Evolutionary conservation across 2,797 vertebrate genomes (phyloP), one percentile per base, ranked within the genome.

Genomic region (Chloroceryle amazona): DNA sequence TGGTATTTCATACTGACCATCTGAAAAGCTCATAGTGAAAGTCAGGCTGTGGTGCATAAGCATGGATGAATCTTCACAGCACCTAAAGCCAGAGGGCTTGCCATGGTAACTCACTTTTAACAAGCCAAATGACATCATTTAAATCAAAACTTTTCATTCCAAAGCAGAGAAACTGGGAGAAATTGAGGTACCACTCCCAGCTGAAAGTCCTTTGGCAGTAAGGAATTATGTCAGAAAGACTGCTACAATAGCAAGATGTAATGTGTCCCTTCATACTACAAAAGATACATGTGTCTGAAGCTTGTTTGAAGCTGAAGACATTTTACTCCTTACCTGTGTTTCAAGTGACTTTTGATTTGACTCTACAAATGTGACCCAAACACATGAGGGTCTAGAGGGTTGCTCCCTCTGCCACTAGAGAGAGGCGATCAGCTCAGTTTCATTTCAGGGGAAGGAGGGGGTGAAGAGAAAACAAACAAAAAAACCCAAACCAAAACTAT

Each of bases 301-400:
- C 3, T 7, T 62, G 61, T 71, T 31, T 3, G 1, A 71, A 81
- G 76, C 3, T 35, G 8, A 23, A 31, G 28, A 26, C 4, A 7
- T 44, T 68, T 52, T 72, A 44, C 16, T 85, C 11, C 15, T 70
- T 54, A 17, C 1, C 13, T 39, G 9, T 42, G 37, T 29, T 78
- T 86, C 4, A 7, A 29, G 19, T 51, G 26, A 35, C 28, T 19
- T 89, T 68, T 80, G 37, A 51, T 93, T 68, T 81, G 35, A 2
- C 6, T 29, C 6, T 54, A 5, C 14, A 26, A 0, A 1, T 1
- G 0, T 49, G 28, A 57, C 11, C 8, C 1, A 1, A 57, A 61
- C 3, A 10, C 11, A 4, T 0, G 0, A 0, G 9, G 8, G 18
- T 67, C 39, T 67, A 39, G 10, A 83, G 28, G 9, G 16, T 54